Evolutionary conservation across 2,113 vertebrate genomes (phyloP).

Genomic region (Halichoeres trimaculatus): DNA sequence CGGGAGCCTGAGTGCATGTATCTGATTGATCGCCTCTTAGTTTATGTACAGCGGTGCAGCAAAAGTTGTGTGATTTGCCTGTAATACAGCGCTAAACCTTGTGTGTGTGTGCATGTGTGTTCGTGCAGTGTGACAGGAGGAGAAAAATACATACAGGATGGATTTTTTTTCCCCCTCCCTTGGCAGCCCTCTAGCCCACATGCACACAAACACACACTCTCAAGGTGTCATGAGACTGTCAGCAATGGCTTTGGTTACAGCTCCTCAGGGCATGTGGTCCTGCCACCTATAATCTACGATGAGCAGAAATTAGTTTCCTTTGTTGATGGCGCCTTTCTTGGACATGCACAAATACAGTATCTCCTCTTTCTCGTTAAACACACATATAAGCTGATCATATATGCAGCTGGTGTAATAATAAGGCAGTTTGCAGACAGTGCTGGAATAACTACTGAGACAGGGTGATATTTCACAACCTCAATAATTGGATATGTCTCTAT

Average conservation of each 20-base stretch:
- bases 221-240: constrained; percentile 47
- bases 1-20: constrained; percentile 10
- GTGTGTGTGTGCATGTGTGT: constrained; percentile 9
- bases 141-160: constrained; percentile 16
- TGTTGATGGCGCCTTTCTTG: constrained; percentile 35
- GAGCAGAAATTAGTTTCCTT: constrained; percentile 63
- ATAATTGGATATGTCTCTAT: constrained; percentile 76
- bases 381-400: constrained; percentile 48
- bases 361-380: background rate
- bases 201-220: constrained; percentile 7
- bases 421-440: constrained; percentile 61
- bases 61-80: constrained; percentile 33
- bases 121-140: constrained; percentile 17
- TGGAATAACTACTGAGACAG: constrained; percentile 70
- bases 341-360: constrained; percentile 39
- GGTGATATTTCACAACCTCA: constrained; percentile 75
- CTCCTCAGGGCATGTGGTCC: constrained; percentile 52
- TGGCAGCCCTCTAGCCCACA: background rate
- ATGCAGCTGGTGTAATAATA: constrained; percentile 66
- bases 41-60: constrained; percentile 24
- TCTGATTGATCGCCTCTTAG: constrained; percentile 19
- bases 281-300: constrained; percentile 64
- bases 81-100: constrained; percentile 20
- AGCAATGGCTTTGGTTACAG: constrained; percentile 47
- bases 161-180: constrained; percentile 4